Conservation (phyloP, 2,797 vertebrate species). For the Poecilia velifera region DNA sequence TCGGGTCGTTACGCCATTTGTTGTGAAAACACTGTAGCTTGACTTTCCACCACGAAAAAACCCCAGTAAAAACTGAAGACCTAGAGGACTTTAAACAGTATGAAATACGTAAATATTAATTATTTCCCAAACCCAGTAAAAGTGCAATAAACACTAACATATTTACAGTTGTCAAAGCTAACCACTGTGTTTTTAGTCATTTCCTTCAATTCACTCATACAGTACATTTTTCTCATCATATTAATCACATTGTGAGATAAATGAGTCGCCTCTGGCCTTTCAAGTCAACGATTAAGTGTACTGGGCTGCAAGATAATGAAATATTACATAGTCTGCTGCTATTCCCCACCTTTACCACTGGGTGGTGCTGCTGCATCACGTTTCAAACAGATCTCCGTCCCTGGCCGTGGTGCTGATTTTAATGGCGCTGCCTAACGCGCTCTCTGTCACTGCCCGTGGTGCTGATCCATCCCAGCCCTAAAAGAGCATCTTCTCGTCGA, state of each 20-base stretch:
- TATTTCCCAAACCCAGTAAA: not conserved
- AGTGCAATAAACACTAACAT: not conserved
- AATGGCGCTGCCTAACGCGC: not conserved
- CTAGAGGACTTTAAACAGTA: no score
- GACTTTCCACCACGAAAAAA: not conserved
- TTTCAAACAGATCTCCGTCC: not conserved
- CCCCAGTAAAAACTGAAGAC: not conserved
- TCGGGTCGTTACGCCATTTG: not conserved
- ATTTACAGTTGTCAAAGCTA: not conserved
- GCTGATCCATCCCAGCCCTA: conserved; percentile 10
- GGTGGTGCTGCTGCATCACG: conserved; percentile 18
- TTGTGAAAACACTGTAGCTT: not conserved
- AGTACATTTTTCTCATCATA: not conserved
- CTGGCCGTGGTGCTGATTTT: conserved; percentile 49
- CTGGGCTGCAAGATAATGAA: not conserved
- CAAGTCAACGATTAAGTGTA: not conserved
- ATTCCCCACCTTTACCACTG: not conserved
- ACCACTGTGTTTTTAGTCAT: not conserved
- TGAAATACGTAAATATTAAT: not conserved
- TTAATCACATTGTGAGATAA: not conserved
- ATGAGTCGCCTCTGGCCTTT: not conserved
- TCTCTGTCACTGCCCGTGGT: conserved; percentile 44
- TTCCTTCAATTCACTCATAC: not conserved
- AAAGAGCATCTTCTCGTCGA: not conserved
- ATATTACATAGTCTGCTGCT: not conserved